phyloP scores from a whole-genome alignment of 1,140 invertebrate species.

The Caenorhabditis latens region DNA sequence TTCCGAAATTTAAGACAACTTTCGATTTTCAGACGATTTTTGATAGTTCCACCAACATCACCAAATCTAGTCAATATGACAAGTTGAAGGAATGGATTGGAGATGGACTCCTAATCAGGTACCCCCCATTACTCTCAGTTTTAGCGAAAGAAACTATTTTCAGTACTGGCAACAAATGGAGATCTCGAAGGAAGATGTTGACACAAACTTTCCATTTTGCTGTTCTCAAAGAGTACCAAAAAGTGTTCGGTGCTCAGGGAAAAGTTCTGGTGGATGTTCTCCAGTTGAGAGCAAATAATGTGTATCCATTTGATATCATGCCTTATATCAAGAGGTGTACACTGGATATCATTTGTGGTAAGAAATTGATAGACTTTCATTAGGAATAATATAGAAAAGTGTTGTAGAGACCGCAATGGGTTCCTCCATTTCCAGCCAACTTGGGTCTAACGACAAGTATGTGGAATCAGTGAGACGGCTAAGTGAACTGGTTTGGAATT shows the following conservation, averaged over 20 bases:
- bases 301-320: constrained; percentile 84
- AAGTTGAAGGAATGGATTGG: constrained; percentile 36
- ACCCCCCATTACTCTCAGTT: background rate
- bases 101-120: constrained; percentile 21
- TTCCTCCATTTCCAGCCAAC: constrained; percentile 83
- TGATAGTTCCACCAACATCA: constrained; percentile 9
- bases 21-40: background rate
- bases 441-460: constrained; percentile 83
- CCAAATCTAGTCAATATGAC: constrained; percentile 5
- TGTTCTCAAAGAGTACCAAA: constrained; percentile 87
- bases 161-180: constrained; percentile 11
- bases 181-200: constrained; percentile 20
- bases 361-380: background rate
- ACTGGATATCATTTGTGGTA: constrained; percentile 87
- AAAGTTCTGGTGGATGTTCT: constrained; percentile 75
- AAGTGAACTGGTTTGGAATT: constrained; percentile 71
- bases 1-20: no score
- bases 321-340: constrained; percentile 86
- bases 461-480: constrained; percentile 84
- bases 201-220: constrained; percentile 81
- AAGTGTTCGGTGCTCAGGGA: constrained; percentile 85
- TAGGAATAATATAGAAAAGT: background rate
- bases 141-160: background rate
- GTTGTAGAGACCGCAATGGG: constrained; percentile 86
- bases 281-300: constrained; percentile 69